Evolutionary conservation across 2,113 vertebrate genomes (phyloP), one percentile per base, ranked within the genome.

Genomic region (Octodon degus): DNA sequence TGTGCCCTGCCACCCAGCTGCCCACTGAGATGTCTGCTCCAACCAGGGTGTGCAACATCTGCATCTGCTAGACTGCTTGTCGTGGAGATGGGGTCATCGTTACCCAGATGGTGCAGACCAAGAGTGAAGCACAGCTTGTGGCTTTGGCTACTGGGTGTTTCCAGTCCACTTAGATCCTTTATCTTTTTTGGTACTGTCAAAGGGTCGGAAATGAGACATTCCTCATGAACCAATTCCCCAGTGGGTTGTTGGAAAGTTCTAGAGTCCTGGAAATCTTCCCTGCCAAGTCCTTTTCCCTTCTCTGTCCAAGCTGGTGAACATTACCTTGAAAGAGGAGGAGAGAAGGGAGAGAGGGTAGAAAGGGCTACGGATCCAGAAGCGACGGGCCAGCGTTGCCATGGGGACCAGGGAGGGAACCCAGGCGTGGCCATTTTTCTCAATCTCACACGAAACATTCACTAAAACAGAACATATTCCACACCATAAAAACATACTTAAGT

Each of bases 1-100:
- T 99, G 99, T 88, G 99, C 99, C n/a, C 99, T 99, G 98, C 99
- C 99, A 97, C 99, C 99, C 25, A 99, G 98, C 98, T 99, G 99
- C 37, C 99, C 60, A 99, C 99, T 10, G 99, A 99, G 97, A 99
- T 99, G 98, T 99, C 99, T 53, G 99, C 99, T 22, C 99, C 99
- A 1, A 99, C 99, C 99, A 99, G 99, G 99, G 82, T 99, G 98
- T 68, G 99, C 98, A 19, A 58, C 24, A 99, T 99, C 99, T 99
- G 13, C 4, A 7, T 27, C 22, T 25, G 24, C 74, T 47, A 12
- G 53, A 77, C 60, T 55, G 53, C 53, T 13, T 2, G 0, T 25
- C 12, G 1, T 1, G 2, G 40, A 47, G 37, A 16, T 14, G 12
- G 27, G 27, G 25, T 30, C 22, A 2, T 43, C 37, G 13, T 76